Percentiles rank a stretch among this genome's conserved stretches.
These are phyloP conservation scores for Microplitis mediator DNA, from an alignment of 1,140 invertebrate genomes.

Conservation along the genomic window DNA sequence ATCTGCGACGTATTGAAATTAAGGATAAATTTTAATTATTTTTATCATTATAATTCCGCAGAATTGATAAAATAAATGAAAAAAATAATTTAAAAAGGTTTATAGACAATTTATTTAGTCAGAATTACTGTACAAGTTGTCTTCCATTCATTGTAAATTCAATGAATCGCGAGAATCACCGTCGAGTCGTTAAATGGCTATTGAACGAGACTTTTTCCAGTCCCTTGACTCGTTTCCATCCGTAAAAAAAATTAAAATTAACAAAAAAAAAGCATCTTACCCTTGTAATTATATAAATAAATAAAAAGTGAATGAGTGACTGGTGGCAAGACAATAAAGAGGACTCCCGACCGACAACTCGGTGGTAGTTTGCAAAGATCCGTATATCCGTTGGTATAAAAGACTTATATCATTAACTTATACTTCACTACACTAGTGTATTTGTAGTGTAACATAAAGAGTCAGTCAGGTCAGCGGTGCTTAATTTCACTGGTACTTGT, in stretches of 20 bases:
- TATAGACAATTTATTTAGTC: neutral
- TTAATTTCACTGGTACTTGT: neutral
- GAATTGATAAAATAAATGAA: neutral
- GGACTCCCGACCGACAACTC: neutral
- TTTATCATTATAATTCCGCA: no score
- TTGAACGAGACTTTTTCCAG: slow-evolving; percentile 26
- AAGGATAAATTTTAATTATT: no score
- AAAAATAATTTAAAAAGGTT: neutral
- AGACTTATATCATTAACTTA: neutral
- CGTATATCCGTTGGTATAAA: no score
- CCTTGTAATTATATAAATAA: neutral
- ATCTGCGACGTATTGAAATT: no score
- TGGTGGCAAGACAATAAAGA: slow-evolving; percentile 26
- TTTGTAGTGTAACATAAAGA: neutral
- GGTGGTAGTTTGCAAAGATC: neutral
- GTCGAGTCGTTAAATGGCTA: slow-evolving; percentile 32
- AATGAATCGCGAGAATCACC: slow-evolving; percentile 30
- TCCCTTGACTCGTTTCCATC: neutral
- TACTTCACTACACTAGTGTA: neutral
- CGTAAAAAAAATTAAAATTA: slow-evolving; percentile 3
- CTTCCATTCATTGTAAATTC: slow-evolving; percentile 33
- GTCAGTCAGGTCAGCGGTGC: neutral
- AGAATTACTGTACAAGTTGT: neutral
- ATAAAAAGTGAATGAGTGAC: slow-evolving; percentile 4
- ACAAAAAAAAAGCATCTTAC: neutral